phyloP scores from a whole-genome alignment of 2,113 vertebrate genomes.

The Pseudorectes ferrugineus region DNA sequence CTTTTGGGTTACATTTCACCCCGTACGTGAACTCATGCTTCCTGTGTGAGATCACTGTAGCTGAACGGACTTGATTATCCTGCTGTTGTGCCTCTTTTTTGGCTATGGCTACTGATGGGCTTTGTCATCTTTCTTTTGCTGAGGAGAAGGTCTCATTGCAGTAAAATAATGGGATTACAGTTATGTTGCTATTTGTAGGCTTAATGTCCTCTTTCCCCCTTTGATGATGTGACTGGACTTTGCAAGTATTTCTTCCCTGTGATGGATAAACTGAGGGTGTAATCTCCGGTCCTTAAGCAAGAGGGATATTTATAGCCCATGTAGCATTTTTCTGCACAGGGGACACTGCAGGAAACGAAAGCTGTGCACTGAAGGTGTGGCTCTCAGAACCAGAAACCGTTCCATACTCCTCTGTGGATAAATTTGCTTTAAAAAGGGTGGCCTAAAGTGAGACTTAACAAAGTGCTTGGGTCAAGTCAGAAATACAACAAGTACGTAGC shows the following conservation, averaged over 20 bases:
- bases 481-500: neutral
- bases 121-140: neutral
- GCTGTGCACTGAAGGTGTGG: neutral
- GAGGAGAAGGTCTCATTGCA: neutral
- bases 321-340: neutral
- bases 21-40: accelerated
- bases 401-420: neutral
- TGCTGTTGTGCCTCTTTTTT: neutral
- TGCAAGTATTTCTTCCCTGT: neutral
- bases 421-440: neutral
- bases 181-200: neutral
- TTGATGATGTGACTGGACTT: neutral
- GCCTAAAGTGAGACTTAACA: neutral
- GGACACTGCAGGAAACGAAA: neutral
- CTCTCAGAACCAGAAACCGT: neutral
- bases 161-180: neutral
- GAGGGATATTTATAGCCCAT: neutral
- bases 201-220: neutral
- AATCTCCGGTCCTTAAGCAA: neutral
- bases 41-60: neutral
- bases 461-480: neutral
- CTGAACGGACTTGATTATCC: neutral
- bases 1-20: neutral
- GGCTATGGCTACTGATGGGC: neutral
- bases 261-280: neutral